A percentile compares a stretch with the other conserved stretches of the same genome.
Evolutionary conservation across 2,888 invertebrate species (phyloP).

Genomic region (Archips xylosteana): DNA sequence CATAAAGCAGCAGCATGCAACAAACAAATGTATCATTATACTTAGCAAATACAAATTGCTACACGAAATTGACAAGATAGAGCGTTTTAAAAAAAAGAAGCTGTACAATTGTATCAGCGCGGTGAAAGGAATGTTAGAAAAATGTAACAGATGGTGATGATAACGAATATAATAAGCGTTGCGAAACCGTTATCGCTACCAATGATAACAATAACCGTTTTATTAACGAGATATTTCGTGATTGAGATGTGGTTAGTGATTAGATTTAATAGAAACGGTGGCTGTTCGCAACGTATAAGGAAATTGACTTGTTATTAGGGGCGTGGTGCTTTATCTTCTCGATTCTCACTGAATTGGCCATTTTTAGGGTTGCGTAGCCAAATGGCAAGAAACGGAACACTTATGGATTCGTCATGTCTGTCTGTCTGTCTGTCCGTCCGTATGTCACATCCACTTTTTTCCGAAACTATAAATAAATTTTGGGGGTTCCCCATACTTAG

Average conservation of each 20-base stretch:
- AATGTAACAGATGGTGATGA: slow-evolving; percentile 19
- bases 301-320: neutral
- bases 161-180: slow-evolving; percentile 16
- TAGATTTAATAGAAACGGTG: slow-evolving; percentile 23
- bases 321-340: no score
- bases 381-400: no score
- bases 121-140: slow-evolving; percentile 24
- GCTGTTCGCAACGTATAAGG: neutral
- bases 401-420: no score
- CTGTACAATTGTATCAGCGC: slow-evolving; percentile 49
- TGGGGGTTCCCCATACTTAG: no score
- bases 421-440: no score
- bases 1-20: neutral
- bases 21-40: slow-evolving; percentile 28
- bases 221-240: slow-evolving; percentile 19
- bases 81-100: neutral
- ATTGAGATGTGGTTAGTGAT: slow-evolving; percentile 14
- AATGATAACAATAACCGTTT: slow-evolving; percentile 19
- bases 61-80: slow-evolving; percentile 39
- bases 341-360: no score
- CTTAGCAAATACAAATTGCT: slow-evolving; percentile 49
- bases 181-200: slow-evolving; percentile 13
- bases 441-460: no score
- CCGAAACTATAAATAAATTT: no score
- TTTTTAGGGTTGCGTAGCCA: no score